A percentile compares a stretch with the other conserved stretches of the same genome.
Evolutionary conservation across 2,113 vertebrate genomes (phyloP).

Genomic region (Amblyopsis rosae): DNA sequence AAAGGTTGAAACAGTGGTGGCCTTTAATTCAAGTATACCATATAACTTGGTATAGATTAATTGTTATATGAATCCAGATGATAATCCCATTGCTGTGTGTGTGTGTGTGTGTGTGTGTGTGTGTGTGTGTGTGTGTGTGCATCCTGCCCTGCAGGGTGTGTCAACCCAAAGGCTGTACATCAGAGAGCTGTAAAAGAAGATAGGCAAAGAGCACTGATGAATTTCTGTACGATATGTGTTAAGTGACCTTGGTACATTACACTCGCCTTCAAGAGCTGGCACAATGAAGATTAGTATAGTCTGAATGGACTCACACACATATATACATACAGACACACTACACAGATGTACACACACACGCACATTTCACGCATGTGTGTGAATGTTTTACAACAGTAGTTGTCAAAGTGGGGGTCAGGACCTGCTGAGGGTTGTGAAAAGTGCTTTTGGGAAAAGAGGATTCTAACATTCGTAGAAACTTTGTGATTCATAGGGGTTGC

Average conservation of each 20-base stretch:
- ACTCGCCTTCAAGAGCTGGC: constrained; percentile 61
- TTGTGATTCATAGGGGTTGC: too few species aligned
- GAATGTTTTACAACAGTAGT: too few species aligned
- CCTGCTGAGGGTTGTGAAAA: too few species aligned
- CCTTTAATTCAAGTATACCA: background rate
- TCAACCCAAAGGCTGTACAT: constrained; percentile 61
- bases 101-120: background rate
- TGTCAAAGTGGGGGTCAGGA: too few species aligned
- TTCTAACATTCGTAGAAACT: too few species aligned
- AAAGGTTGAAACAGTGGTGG: background rate
- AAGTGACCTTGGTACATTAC: constrained; percentile 74
- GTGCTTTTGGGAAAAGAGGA: too few species aligned
- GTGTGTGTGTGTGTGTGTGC: constrained; percentile 22
- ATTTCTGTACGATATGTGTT: constrained; percentile 71
- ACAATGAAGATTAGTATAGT: constrained; percentile 58
- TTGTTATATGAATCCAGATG: constrained; percentile 26
- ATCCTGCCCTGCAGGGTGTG: constrained; percentile 47
- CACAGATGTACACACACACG: too few species aligned
- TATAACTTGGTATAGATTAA: constrained; percentile 27
- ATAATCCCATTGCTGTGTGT: constrained; percentile 31
- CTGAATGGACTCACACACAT: constrained; percentile 5
- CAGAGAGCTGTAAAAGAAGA: constrained; percentile 67
- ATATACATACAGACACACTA: too few species aligned
- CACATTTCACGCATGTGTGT: background rate
- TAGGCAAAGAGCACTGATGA: constrained; percentile 63